phyloP scores from a whole-genome alignment of 2,888 invertebrate genomes.

The Lasioglossum lativentre region DNA sequence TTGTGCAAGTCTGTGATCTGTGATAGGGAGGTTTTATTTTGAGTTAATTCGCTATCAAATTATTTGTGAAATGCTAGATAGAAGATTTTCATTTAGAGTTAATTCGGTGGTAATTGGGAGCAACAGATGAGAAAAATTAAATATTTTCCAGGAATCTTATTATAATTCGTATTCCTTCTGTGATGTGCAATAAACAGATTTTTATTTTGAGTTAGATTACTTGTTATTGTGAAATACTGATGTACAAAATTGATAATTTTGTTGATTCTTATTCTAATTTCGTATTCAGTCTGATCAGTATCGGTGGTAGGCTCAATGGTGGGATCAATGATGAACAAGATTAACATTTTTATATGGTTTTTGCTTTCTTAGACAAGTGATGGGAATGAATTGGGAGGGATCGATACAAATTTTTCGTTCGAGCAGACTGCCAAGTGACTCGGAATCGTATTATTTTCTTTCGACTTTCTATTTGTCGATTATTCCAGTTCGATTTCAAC shows the following conservation, averaged over 20 bases:
- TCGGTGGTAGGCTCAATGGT: background rate
- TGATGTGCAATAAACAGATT: too few relatives aligned
- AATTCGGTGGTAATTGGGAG: background rate
- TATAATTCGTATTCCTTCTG: background rate
- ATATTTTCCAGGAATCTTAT: background rate
- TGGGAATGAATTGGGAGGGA: background rate
- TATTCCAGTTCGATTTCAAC: conserved; percentile 14
- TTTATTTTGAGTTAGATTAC: background rate
- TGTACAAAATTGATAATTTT: background rate
- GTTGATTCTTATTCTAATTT: background rate
- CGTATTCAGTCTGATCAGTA: background rate
- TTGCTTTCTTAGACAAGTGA: background rate
- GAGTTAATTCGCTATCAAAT: background rate
- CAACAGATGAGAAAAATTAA: background rate
- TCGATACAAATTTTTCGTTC: background rate
- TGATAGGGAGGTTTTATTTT: background rate
- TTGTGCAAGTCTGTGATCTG: background rate
- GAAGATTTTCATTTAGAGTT: background rate
- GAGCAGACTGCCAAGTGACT: background rate
- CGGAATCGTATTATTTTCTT: background rate
- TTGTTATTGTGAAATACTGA: background rate
- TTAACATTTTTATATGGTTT: background rate
- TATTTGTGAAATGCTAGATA: background rate
- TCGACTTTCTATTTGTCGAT: conserved; percentile 11
- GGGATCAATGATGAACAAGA: background rate